These are phyloP conservation scores for Pangasius sanitwongsei DNA, from an alignment of 2,797 vertebrate species.

Conservation along the genomic window DNA sequence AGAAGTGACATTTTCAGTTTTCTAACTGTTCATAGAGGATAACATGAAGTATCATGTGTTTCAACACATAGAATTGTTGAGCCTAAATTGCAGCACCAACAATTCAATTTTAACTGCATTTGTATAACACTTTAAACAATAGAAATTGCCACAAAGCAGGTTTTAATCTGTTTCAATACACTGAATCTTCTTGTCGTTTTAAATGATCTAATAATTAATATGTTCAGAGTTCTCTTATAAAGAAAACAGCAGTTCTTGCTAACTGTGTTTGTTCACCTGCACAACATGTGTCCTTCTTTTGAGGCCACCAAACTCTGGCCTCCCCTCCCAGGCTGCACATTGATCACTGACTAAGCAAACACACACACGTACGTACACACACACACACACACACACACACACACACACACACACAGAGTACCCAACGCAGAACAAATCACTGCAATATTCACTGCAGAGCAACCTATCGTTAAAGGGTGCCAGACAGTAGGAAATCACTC, in stretches of 20 bases:
- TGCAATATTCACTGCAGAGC: conserved; percentile 17
- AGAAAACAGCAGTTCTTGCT: neutral
- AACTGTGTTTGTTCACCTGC: conserved; percentile 1
- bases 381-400: neutral
- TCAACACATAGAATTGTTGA: neutral
- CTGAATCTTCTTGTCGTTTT: neutral
- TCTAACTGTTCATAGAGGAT: neutral
- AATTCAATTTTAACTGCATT: neutral
- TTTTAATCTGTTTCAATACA: neutral
- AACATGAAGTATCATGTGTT: neutral
- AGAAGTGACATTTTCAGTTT: neutral
- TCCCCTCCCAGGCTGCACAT: neutral
- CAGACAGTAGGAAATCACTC: conserved; percentile 47
- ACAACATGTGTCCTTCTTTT: neutral
- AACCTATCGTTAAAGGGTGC: conserved; percentile 4
- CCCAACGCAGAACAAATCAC: conserved; percentile 4
- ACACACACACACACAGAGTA: neutral
- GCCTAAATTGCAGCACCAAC: neutral
- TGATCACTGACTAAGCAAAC: neutral
- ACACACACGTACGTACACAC: neutral
- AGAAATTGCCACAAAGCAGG: neutral
- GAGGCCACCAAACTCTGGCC: neutral
- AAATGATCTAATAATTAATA: neutral
- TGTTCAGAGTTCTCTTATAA: neutral
- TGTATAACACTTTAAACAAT: neutral